phyloP scores from a whole-genome alignment of 2,888 invertebrate species.

The Caenorhabditis sulstoni region DNA sequence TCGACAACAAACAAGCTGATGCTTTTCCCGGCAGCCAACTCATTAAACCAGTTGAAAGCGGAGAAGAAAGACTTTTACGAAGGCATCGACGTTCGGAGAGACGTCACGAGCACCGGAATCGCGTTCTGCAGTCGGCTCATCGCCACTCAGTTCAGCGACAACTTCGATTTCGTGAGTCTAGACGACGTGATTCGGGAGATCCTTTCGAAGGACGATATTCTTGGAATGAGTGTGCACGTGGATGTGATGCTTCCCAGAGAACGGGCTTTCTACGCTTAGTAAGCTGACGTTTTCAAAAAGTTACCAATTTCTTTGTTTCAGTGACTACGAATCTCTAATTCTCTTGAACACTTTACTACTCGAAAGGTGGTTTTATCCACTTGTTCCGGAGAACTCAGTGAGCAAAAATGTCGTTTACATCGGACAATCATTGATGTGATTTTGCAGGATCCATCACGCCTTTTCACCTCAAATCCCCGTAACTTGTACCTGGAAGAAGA shows the following conservation, averaged over 20 bases:
- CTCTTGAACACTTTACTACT: constrained; percentile 61
- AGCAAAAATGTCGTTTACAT: constrained; percentile 10
- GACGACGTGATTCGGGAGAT: constrained; percentile 77
- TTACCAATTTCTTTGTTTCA: constrained; percentile 47
- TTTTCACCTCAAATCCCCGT: constrained; percentile 31
- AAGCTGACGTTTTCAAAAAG: constrained; percentile 16
- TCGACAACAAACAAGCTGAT: constrained; percentile 62
- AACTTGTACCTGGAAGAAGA: constrained; percentile 54
- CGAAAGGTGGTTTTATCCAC: constrained; percentile 70
- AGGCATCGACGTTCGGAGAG: constrained; percentile 69
- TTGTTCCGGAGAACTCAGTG: constrained; percentile 61
- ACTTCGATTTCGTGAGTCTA: constrained; percentile 75
- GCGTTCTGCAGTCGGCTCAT: constrained; percentile 72
- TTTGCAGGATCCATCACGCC: constrained; percentile 31
- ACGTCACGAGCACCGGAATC: constrained; percentile 71
- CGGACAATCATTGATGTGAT: neutral
- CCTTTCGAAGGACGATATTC: constrained; percentile 75
- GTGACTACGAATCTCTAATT: constrained; percentile 66
- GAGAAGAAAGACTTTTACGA: constrained; percentile 65
- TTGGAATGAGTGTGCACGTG: constrained; percentile 72
- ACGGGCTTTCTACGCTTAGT: constrained; percentile 63
- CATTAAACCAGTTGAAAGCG: constrained; percentile 53
- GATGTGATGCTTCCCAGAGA: constrained; percentile 68
- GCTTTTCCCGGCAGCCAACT: constrained; percentile 62
- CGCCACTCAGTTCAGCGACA: constrained; percentile 74